A percentile compares a stretch with the other conserved stretches of the same genome.
Conservation (phyloP, 2,113 vertebrate species). For the Pachycephala philippinensis region DNA sequence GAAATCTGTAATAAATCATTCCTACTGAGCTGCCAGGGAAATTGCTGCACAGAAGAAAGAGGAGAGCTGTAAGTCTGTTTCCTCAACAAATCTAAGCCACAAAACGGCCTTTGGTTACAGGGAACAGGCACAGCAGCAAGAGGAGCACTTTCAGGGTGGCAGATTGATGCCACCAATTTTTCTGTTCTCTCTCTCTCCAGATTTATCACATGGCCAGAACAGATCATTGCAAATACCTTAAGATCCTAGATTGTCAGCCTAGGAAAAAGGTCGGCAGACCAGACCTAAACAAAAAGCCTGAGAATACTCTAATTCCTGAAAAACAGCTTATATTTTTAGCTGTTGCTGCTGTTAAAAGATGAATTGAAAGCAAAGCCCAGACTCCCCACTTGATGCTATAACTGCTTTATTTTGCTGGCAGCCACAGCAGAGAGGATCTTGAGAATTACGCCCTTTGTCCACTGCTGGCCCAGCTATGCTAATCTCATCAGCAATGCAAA, state of each 20-base stretch:
- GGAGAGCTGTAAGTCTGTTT: background rate
- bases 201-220: background rate
- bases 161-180: background rate
- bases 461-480: background rate
- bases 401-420: background rate
- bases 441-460: background rate
- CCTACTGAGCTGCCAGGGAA: background rate
- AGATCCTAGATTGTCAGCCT: background rate
- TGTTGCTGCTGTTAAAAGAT: background rate
- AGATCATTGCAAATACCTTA: background rate
- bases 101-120: background rate
- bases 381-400: background rate
- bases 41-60: background rate
- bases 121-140: background rate
- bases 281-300: background rate
- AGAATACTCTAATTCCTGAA: background rate
- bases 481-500: constrained; percentile 29
- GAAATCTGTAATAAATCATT: background rate
- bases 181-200: background rate
- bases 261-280: background rate
- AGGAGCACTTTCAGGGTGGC: background rate
- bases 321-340: background rate
- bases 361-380: background rate
- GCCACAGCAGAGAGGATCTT: background rate
- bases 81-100: background rate